Evolutionary conservation across 2,797 vertebrate species (phyloP).

Genomic region (Helarctos malayanus): DNA sequence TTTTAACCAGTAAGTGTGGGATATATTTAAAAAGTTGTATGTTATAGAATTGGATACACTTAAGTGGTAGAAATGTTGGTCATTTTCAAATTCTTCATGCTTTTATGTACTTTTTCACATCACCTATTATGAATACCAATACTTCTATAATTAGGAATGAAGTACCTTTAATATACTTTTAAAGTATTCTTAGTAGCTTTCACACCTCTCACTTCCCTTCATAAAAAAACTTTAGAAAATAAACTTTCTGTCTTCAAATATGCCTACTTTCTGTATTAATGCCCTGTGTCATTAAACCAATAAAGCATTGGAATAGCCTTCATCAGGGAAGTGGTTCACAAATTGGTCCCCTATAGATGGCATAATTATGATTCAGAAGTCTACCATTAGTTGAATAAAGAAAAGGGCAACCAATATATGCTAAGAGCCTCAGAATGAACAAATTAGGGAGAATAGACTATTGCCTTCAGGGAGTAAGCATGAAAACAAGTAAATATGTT

Average conservation of each 20-base stretch:
- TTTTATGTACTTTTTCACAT: background rate
- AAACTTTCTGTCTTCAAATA: background rate
- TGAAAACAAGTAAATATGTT: background rate
- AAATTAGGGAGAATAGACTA: background rate
- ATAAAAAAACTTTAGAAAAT: background rate
- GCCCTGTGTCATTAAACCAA: background rate
- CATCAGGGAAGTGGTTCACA: background rate
- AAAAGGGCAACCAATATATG: background rate
- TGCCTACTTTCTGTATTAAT: background rate
- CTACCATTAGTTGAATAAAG: background rate
- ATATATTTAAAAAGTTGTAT: background rate
- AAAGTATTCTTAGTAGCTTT: background rate
- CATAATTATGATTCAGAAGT: background rate
- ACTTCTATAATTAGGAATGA: background rate
- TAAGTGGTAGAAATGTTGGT: background rate
- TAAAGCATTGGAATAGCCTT: background rate
- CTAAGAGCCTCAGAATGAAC: background rate
- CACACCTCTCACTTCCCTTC: background rate
- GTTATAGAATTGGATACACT: background rate
- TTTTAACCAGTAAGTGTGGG: background rate
- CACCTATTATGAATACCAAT: background rate
- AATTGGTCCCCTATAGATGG: background rate
- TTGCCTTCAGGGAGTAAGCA: background rate
- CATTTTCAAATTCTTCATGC: background rate
- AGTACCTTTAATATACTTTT: background rate